These are phyloP conservation scores for Neoaliturus tenellus DNA, from an alignment of 2,888 invertebrate genomes.

Conservation along the genomic window DNA sequence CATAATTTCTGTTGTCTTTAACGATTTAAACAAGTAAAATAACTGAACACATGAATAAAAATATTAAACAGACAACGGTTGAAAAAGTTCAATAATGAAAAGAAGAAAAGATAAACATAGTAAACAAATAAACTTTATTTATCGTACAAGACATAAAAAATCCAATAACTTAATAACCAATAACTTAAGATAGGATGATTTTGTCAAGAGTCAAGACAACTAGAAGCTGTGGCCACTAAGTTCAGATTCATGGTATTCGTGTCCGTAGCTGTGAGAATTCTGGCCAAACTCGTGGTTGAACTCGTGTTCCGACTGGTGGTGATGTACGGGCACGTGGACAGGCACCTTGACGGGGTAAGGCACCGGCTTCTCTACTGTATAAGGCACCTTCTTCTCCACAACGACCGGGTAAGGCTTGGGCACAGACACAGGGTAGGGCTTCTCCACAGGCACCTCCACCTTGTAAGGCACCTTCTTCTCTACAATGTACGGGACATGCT, in stretches of 20 bases:
- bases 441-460: slow-evolving; percentile 41
- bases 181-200: too few relatives aligned
- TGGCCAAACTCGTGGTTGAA: not conserved
- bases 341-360: slow-evolving; percentile 38
- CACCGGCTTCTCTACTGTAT: slow-evolving; percentile 34
- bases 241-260: not conserved
- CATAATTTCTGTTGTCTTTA: too few relatives aligned
- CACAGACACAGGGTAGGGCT: slow-evolving; percentile 23
- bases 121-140: too few relatives aligned
- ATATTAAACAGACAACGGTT: too few relatives aligned
- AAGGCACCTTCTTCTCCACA: slow-evolving; percentile 44
- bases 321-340: slow-evolving; percentile 32
- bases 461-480: slow-evolving; percentile 50
- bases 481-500: slow-evolving; percentile 42
- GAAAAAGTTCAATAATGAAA: too few relatives aligned
- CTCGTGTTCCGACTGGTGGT: not conserved
- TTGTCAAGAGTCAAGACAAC: too few relatives aligned
- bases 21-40: too few relatives aligned
- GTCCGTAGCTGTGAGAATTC: not conserved
- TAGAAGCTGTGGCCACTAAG: too few relatives aligned
- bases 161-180: too few relatives aligned
- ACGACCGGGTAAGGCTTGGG: slow-evolving; percentile 26
- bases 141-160: too few relatives aligned
- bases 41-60: too few relatives aligned
- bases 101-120: too few relatives aligned